Evolutionary conservation across 2,113 vertebrate genomes (phyloP).

Genomic region (Pica pica): DNA sequence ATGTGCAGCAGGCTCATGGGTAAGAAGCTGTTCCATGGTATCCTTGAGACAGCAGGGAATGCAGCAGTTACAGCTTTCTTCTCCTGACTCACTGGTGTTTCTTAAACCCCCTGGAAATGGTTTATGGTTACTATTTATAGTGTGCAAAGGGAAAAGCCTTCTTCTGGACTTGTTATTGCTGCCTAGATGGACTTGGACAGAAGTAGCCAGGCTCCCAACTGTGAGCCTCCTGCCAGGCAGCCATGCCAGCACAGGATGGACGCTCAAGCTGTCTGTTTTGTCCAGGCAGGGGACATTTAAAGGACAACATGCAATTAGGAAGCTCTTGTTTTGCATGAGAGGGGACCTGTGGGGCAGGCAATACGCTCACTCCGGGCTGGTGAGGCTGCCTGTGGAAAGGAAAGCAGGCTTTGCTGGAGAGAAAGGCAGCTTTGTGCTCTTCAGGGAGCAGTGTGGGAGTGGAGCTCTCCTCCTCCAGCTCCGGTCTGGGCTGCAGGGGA

Average conservation of each 20-base stretch:
- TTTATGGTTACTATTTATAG: background rate
- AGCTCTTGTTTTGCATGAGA: background rate
- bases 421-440: background rate
- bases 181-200: background rate
- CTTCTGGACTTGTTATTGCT: background rate
- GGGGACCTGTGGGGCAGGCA: background rate
- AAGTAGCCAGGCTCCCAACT: conserved; percentile 2
- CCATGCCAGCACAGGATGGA: background rate
- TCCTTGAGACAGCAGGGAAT: background rate
- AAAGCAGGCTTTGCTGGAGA: background rate
- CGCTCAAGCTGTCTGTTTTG: conserved; percentile 40
- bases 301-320: conserved; percentile 33
- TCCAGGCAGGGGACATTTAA: background rate
- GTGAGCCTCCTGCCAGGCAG: conserved; percentile 34
- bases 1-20: rapidly evolving
- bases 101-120: background rate
- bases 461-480: background rate
- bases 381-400: background rate
- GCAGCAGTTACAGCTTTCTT: background rate
- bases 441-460: background rate
- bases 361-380: rapidly evolving
- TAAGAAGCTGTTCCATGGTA: background rate
- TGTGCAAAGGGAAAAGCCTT: background rate
- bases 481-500: background rate
- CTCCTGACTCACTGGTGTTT: background rate